These are phyloP conservation scores for Furcula furcula DNA, from an alignment of 2,888 invertebrate genomes.

Conservation along the genomic window DNA sequence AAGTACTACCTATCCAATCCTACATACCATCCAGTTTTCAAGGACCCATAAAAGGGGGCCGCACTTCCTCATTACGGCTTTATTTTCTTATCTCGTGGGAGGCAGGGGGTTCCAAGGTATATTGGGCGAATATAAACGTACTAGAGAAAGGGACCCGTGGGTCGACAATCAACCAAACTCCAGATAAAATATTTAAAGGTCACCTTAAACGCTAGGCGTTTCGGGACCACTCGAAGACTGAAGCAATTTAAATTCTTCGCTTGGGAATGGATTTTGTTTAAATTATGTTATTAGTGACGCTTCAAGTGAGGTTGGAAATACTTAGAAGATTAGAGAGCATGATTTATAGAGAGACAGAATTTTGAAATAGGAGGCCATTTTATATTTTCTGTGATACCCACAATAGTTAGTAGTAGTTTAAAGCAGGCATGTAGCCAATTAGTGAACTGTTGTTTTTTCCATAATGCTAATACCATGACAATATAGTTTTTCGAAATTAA, in stretches of 20 bases:
- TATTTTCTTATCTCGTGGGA: slow-evolving; percentile 43
- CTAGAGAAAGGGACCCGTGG: slow-evolving; percentile 61
- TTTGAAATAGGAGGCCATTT: too few relatives aligned
- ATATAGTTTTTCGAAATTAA: slow-evolving; percentile 21
- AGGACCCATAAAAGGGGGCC: slow-evolving; percentile 53
- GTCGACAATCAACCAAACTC: slow-evolving; percentile 73
- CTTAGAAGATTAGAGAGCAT: neutral
- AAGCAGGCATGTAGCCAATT: neutral
- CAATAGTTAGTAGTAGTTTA: too few relatives aligned
- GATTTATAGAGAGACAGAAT: neutral
- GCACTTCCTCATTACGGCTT: slow-evolving; percentile 45
- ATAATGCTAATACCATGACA: slow-evolving; percentile 15
- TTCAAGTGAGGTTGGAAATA: slow-evolving; percentile 3
- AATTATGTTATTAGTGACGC: slow-evolving; percentile 24
- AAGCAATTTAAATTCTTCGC: slow-evolving; percentile 62
- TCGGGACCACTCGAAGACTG: slow-evolving; percentile 50
- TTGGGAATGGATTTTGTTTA: slow-evolving; percentile 38
- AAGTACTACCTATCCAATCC: slow-evolving; percentile 65
- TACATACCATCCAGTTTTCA: slow-evolving; percentile 55
- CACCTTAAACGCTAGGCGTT: slow-evolving; percentile 55
- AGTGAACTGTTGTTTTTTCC: slow-evolving; percentile 4
- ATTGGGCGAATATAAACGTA: slow-evolving; percentile 59
- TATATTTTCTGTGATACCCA: too few relatives aligned
- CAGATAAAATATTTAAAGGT: slow-evolving; percentile 80
- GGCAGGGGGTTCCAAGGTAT: slow-evolving; percentile 48